Evolutionary conservation across 2,888 invertebrate genomes (phyloP), one percentile per base, ranked within the genome.

Genomic region (Cetonia aurata): DNA sequence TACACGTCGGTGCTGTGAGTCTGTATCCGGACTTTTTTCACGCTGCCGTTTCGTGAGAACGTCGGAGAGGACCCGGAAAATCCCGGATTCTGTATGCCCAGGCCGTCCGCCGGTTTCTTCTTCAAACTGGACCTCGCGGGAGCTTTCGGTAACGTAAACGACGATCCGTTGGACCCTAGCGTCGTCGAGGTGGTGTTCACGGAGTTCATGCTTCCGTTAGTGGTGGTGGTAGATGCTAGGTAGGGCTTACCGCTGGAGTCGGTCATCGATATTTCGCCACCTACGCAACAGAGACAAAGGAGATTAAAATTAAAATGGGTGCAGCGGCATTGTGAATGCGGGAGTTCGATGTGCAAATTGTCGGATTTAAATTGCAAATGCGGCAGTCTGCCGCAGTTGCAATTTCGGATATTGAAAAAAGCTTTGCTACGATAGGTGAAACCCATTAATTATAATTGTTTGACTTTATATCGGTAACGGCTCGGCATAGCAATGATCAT

Each of bases 1-100:
- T 86, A 95, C 73, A 96, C 96, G 83, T 95, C 95, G 50, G 96
- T 96, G 81, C 95, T 95, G 82, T 95, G 95, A 44, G 96, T 95
- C 82, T 96, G 95, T 83, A 96, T 96, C 73, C 96, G 89, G 71
- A 96, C 96, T 86, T 96, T 95, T 83, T 96, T 96, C 80, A 94
- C 92, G 80, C 95, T 95, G 0, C 94, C 95, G 78, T 95, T 95
- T 68, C 96, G 87, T 60, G 92, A 91, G 71, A 95, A 87, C 0
- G 94, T 91, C 0, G 96, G 96, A 13, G 95, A 95, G 75, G 93
- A 92, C 1, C 94, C 92, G 0, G 94, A 93, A 78, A 92, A 94
- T 44, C 92, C 92, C 0, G 95, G 95, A 86, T 96, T 96, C 78
- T 93, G 95, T 72, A 96, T 95, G 9, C 96, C 96, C 71, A 94